These are phyloP conservation scores for Helicoverpa zea DNA, from an alignment of 1,140 invertebrate species.

Conservation along the genomic window DNA sequence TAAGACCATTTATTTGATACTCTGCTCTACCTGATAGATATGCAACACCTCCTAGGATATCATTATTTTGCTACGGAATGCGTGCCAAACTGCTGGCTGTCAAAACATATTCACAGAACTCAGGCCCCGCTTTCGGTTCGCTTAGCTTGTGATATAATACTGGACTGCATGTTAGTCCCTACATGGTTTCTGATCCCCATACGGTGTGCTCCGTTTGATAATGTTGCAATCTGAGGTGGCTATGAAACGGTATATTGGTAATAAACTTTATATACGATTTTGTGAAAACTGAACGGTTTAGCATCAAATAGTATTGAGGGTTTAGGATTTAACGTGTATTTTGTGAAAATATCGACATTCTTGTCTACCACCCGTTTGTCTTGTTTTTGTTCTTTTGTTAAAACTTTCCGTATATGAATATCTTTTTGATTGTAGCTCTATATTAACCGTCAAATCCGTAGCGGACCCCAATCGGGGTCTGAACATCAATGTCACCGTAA, in stretches of 20 bases:
- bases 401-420: too few species aligned
- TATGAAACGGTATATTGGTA: conserved; percentile 33
- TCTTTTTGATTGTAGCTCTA: too few species aligned
- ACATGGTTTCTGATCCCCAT: conserved; percentile 43
- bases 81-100: neutral
- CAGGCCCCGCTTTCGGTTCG: neutral
- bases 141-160: neutral
- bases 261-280: conserved; percentile 11
- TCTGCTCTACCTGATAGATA: too few species aligned
- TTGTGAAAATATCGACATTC: too few species aligned
- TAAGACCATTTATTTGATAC: too few species aligned
- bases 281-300: neutral
- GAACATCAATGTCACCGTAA: too few species aligned
- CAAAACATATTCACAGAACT: neutral
- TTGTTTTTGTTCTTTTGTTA: too few species aligned
- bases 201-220: conserved; percentile 33
- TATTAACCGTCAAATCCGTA: too few species aligned
- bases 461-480: too few species aligned
- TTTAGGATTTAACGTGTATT: too few species aligned
- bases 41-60: too few species aligned
- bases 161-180: conserved; percentile 1
- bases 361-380: too few species aligned
- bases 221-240: conserved; percentile 41
- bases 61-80: neutral
- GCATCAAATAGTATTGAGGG: neutral